Evolutionary conservation across 2,113 vertebrate species (phyloP).

Genomic region (Psephotus haematonotus): DNA sequence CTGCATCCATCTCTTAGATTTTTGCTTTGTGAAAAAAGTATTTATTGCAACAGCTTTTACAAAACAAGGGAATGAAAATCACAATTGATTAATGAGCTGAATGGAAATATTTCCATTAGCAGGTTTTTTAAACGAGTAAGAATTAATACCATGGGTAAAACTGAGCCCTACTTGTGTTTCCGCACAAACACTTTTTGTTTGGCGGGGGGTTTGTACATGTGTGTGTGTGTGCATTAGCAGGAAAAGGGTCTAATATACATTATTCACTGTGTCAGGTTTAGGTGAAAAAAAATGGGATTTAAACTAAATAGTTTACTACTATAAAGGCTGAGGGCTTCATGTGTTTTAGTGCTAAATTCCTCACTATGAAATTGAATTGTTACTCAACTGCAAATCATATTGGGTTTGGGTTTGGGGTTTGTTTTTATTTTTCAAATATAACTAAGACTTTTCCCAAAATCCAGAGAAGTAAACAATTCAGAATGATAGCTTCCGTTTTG

Average conservation of each 20-base stretch:
- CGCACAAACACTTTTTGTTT: background rate
- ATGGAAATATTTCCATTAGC: slow-evolving; percentile 90
- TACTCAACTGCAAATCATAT: slow-evolving; percentile 35
- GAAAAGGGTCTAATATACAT: slow-evolving; percentile 6
- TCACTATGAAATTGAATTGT: slow-evolving; percentile 47
- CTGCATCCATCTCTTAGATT: slow-evolving; percentile 97
- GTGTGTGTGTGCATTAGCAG: background rate
- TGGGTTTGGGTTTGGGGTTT: background rate
- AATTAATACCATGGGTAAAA: slow-evolving; percentile 74
- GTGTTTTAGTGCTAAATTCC: slow-evolving; percentile 10
- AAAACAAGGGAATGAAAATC: slow-evolving; percentile 93
- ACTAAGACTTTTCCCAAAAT: slow-evolving; percentile 40
- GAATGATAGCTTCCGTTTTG: slow-evolving; percentile 36
- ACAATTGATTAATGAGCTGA: slow-evolving; percentile 97
- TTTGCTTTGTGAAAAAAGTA: slow-evolving; percentile 89
- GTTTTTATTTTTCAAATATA: slow-evolving; percentile 45
- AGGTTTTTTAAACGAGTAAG: slow-evolving; percentile 84
- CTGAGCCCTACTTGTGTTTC: slow-evolving; percentile 23
- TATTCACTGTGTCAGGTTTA: slow-evolving; percentile 49
- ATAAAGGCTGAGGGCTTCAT: slow-evolving; percentile 40
- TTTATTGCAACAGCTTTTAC: slow-evolving; percentile 94
- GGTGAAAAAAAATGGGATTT: slow-evolving; percentile 51
- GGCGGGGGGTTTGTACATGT: background rate
- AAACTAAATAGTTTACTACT: slow-evolving; percentile 40
- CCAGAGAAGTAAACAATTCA: slow-evolving; percentile 31